These are phyloP conservation scores for Tetrax tetrax DNA, from an alignment of 2,113 vertebrate species.

Conservation along the genomic window DNA sequence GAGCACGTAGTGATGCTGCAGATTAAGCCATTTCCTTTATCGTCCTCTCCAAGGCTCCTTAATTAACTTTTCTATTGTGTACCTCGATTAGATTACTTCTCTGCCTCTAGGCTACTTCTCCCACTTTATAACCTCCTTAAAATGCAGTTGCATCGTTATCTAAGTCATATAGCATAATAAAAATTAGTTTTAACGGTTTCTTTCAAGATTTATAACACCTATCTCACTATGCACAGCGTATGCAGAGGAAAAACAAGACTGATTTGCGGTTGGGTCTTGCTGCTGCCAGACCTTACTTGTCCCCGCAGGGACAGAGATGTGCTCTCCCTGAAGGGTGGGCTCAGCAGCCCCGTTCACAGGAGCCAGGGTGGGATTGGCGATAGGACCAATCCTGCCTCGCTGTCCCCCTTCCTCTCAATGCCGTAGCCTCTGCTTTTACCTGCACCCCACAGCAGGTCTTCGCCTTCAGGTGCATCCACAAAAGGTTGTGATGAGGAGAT, in stretches of 20 bases:
- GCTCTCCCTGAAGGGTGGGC: fast-evolving
- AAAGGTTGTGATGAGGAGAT: neutral
- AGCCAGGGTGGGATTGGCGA: neutral
- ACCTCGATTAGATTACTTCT: conserved; percentile 40
- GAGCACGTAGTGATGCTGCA: neutral
- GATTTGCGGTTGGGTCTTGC: fast-evolving
- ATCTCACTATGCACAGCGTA: fast-evolving
- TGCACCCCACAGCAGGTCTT: neutral
- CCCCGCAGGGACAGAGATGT: fast-evolving
- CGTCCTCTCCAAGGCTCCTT: neutral
- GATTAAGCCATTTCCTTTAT: neutral
- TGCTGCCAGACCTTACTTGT: neutral
- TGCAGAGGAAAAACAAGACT: fast-evolving
- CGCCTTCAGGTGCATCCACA: neutral
- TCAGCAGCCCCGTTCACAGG: fast-evolving
- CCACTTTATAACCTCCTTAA: neutral
- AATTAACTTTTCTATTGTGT: conserved; percentile 36
- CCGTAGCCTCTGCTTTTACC: neutral
- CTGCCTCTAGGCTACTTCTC: conserved; percentile 20
- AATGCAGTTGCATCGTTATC: neutral
- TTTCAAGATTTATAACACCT: neutral
- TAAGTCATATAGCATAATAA: neutral
- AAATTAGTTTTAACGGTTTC: neutral
- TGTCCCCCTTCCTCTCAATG: neutral
- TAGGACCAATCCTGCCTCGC: neutral